Conservation (phyloP, 2,113 vertebrate genomes). For the Elachura formosa region DNA sequence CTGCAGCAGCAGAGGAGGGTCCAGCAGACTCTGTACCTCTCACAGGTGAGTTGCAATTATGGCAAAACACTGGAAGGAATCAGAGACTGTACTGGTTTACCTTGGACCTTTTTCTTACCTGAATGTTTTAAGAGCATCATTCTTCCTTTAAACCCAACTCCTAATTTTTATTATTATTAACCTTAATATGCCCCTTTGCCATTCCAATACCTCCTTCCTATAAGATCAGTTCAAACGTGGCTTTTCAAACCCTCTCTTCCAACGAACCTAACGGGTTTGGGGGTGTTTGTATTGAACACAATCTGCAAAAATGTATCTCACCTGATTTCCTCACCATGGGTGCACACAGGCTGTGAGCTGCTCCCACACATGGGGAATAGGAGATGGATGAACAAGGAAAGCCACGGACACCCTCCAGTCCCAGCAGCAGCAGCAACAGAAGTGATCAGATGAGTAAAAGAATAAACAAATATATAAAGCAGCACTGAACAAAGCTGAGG, state of each 20-base stretch:
- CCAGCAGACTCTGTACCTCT: not conserved
- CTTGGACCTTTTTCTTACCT: not conserved
- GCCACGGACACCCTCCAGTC: not conserved
- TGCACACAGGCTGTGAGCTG: not conserved
- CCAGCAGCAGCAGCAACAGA: not conserved
- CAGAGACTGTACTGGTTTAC: not conserved
- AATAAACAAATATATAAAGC: not conserved
- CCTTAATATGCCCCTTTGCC: not conserved
- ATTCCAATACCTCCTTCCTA: not conserved
- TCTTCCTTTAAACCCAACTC: not conserved
- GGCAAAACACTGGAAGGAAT: not conserved
- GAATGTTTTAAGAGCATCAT: not conserved
- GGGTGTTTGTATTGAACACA: not conserved
- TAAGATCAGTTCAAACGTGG: not conserved
- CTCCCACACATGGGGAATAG: not conserved
- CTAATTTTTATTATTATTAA: not conserved
- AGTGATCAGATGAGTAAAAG: accelerated
- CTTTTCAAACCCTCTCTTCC: not conserved
- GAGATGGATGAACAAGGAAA: not conserved
- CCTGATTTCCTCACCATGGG: not conserved
- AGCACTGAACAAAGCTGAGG: not conserved
- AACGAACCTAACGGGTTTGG: not conserved
- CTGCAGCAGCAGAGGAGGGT: not conserved
- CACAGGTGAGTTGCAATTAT: not conserved
- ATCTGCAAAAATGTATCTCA: not conserved